phyloP scores from a whole-genome alignment of 2,113 vertebrate genomes.

The Peromyscus polionotus region DNA sequence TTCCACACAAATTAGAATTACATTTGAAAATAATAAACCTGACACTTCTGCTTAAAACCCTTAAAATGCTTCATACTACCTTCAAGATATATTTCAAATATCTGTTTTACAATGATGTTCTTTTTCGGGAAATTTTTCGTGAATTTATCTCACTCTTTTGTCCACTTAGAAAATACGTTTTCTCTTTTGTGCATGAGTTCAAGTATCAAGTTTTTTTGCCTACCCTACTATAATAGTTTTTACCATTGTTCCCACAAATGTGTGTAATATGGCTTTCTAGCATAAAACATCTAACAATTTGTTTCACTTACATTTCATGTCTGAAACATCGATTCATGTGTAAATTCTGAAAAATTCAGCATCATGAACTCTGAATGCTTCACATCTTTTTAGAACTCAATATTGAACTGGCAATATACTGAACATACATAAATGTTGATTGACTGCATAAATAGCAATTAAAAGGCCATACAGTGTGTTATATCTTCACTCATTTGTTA shows the following conservation, averaged over 20 bases:
- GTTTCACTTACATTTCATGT: constrained; percentile 50
- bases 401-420: constrained; percentile 22
- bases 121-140: background rate
- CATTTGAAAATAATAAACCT: constrained; percentile 33
- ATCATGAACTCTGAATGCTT: background rate
- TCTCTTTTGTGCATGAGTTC: constrained; percentile 37
- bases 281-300: constrained; percentile 12
- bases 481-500: constrained; percentile 40
- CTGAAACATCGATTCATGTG: background rate
- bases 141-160: constrained; percentile 1
- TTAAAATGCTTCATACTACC: constrained; percentile 22
- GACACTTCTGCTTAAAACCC: background rate
- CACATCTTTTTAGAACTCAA: constrained; percentile 20
- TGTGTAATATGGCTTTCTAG: background rate
- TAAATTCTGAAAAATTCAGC: constrained; percentile 20
- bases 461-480: background rate
- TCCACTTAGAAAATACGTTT: constrained; percentile 44
- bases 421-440: background rate
- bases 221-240: constrained; percentile 35
- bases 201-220: background rate
- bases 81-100: constrained; percentile 20
- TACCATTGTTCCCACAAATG: background rate
- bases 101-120: background rate
- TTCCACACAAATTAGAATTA: background rate
- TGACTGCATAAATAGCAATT: background rate